These are phyloP conservation scores for Lerista edwardsae DNA, from an alignment of 2,797 vertebrate genomes.

Conservation along the genomic window DNA sequence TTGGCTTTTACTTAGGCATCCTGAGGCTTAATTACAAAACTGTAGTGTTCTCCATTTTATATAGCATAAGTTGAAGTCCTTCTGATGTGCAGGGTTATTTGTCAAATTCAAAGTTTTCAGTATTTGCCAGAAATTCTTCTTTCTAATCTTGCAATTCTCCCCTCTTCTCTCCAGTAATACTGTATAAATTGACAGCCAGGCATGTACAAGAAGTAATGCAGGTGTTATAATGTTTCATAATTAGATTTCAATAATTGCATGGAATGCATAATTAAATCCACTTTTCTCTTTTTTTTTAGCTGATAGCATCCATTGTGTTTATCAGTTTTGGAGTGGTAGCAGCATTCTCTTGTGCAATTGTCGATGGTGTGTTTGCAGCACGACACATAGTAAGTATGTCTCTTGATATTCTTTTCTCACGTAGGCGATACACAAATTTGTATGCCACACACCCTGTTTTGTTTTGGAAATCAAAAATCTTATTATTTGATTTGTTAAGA, in stretches of 20 bases:
- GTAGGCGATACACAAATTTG: slow-evolving; percentile 25
- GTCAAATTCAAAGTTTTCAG: not conserved
- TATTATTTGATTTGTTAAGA: not conserved
- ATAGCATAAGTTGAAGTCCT: slow-evolving; percentile 23
- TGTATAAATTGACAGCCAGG: not conserved
- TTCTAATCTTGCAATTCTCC: not conserved
- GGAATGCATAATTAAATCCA: slow-evolving; percentile 25
- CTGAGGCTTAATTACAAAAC: slow-evolving; percentile 7
- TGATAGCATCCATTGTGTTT: slow-evolving; percentile 92
- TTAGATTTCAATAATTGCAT: slow-evolving; percentile 28
- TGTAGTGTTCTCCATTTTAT: not conserved
- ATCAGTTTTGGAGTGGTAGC: slow-evolving; percentile 91
- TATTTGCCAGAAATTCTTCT: slow-evolving; percentile 16
- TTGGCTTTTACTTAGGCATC: not conserved
- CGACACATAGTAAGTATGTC: slow-evolving; percentile 89
- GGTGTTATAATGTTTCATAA: not conserved
- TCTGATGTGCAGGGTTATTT: not conserved
- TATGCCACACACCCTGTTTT: not conserved
- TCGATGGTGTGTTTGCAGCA: slow-evolving; percentile 92
- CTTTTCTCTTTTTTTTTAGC: slow-evolving; percentile 73
- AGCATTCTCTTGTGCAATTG: slow-evolving; percentile 90
- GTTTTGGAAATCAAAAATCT: not conserved
- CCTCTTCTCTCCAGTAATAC: accelerated
- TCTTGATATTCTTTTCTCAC: slow-evolving; percentile 16
- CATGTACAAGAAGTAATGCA: not conserved